Base-by-base conservation (phyloP, 2,888 invertebrate species). In the Ariolimax columbianus region DNA sequence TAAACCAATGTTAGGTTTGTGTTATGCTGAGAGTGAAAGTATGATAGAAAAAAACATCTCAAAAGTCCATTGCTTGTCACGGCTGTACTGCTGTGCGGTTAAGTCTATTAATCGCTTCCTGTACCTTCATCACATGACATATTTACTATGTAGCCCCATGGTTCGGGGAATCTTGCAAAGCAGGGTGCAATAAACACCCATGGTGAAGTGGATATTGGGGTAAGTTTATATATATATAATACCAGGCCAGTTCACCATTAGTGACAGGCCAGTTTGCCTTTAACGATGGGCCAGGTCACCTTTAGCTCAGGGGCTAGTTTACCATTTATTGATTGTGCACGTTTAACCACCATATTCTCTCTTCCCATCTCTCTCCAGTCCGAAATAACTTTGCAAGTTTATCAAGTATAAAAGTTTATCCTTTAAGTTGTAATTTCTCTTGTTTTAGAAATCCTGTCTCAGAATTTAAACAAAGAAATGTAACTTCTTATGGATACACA, bases 141-240 rank as follows among this genome's bases (percentile, higher is more conserved):
- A 38, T 81, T 55, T 81, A 59, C 80, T 80, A 26, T 80, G 51
- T 81, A 81, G 81, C 81, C 72, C 47, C 38, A 51, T 40, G 59
- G 47, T 73, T 43, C 66, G 17, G 33, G 33, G 47, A 47, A 66
- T 47, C 72, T 75, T 75, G 47, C 30, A 59, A 80, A 80, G 86
- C 84, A 83, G 86, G 86, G 47, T 78, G 75, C 77, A 85, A 66
- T 26, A 77, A 59, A 59, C 86, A 84, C 83, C 77, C 81, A 86
- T 77, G 75, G 88, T 87, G 88, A 87, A 70, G 86, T 88, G 78
- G 89, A 89, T 79, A 82, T 89, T 87, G 86, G 86, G 88, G 89
- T 89, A 89, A 89, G 89, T 89, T 79, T n/a, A n/a, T n/a, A n/a
- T n/a, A n/a, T n/a, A n/a, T n/a, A n/a, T n/a, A n/a, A n/a, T n/a